Conservation (phyloP, 2,888 invertebrate genomes). For the Vannuccia rotundouncinata region DNA sequence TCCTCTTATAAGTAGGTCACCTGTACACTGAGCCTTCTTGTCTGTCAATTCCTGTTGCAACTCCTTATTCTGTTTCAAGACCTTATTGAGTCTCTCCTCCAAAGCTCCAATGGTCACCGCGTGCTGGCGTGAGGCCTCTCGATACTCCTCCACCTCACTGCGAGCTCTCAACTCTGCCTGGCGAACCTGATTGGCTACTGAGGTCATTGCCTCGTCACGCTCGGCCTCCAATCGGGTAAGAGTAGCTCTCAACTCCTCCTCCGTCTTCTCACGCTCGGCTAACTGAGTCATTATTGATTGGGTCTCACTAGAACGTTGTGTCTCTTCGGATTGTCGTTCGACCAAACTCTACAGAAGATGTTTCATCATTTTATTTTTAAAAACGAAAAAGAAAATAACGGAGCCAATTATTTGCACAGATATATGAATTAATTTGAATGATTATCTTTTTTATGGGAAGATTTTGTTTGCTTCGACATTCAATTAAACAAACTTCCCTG, state of each 20-base stretch:
- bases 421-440: too few relatives aligned
- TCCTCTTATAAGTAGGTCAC: conserved; percentile 35
- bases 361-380: too few relatives aligned
- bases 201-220: conserved; percentile 42
- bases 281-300: neutral
- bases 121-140: conserved; percentile 54
- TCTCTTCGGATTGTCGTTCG: conserved; percentile 4
- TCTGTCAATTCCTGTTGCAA: conserved; percentile 46
- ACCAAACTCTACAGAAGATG: neutral
- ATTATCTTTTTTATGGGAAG: too few relatives aligned
- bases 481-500: too few relatives aligned
- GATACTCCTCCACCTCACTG: conserved; percentile 46
- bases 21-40: conserved; percentile 46
- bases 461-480: too few relatives aligned
- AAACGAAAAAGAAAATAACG: too few relatives aligned
- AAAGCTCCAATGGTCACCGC: conserved; percentile 55
- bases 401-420: too few relatives aligned
- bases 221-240: conserved; percentile 43
- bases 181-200: conserved; percentile 38
- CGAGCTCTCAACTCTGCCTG: conserved; percentile 42
- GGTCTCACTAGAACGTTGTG: neutral
- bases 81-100: conserved; percentile 52
- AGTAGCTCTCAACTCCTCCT: conserved; percentile 44
- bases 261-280: conserved; percentile 38
- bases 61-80: conserved; percentile 51